Evolutionary conservation across 1,140 invertebrate genomes (phyloP), one percentile per base, ranked within the genome.

Genomic region (Meloidogyne chitwoodi): DNA sequence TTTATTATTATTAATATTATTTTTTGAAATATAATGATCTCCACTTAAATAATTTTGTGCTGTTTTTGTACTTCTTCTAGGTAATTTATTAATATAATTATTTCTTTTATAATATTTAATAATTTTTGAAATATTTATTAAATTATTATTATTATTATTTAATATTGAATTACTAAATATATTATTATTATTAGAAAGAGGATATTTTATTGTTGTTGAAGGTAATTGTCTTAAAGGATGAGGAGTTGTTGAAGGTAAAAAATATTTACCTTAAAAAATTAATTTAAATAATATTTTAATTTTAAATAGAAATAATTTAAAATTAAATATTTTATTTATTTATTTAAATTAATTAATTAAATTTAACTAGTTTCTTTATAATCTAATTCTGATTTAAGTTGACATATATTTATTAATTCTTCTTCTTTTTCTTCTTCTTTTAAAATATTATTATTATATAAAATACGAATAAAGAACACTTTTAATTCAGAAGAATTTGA

Each of bases 381-480:
- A 29, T 70, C 38, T 4, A 70, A 19, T 29, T 70, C 34, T 16
- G 68, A 70, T 29, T 70, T 70, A 44, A 70, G 61, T 31, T 70
- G 68, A 38, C 68, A 70, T n/a, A 56, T 34, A 70, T 38, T 69
- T 3, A 3, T 31, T 3, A 3, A 3, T 3, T 38, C 10, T 38
- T 8, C 4, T 38, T 8, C 8, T 6, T n/a, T 8, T 56, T 56
- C 48, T 22, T 5, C 5, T n/a, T 56, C 2, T 6, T 6, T 56
- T n/a, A n/a, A 56, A 56, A 56, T n/a, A 48, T 48, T 56, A n/a
- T 56, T 22, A n/a, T n/a, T 8, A 22, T 56, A 56, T n/a, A 56
- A 56, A n/a, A 56, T 56, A 2, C 68, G 16, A 61, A 70, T n/a
- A 70, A 70, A 70, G 29, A 29, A 70, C 14, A 70, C 68, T n/a